These are phyloP conservation scores for Heliconius himera DNA, from an alignment of 1,140 invertebrate genomes.

Conservation along the genomic window DNA sequence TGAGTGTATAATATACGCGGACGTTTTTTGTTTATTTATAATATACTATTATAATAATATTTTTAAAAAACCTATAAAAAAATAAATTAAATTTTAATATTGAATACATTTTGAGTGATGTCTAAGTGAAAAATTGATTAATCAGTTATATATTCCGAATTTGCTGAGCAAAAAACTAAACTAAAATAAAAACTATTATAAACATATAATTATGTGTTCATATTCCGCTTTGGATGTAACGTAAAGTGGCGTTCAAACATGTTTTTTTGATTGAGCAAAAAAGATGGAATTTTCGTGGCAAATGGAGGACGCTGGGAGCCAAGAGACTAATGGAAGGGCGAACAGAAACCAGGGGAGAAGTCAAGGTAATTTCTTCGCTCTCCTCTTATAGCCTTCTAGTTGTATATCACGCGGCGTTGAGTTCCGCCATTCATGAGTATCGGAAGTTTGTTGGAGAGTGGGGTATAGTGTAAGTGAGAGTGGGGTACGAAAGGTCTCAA, in stretches of 20 bases:
- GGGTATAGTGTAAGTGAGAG: no score
- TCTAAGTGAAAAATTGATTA: neutral
- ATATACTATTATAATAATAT: neutral
- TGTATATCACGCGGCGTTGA: no score
- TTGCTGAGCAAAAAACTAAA: neutral
- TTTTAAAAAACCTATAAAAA: neutral
- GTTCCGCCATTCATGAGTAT: no score
- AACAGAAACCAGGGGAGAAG: slow-evolving; percentile 48
- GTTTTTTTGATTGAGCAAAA: slow-evolving; percentile 50
- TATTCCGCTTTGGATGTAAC: slow-evolving; percentile 63
- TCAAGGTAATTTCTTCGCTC: slow-evolving; percentile 44
- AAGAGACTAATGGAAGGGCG: slow-evolving; percentile 48
- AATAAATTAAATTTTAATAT: neutral
- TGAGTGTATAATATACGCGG: slow-evolving; percentile 64
- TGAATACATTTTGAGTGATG: neutral
- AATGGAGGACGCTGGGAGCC: slow-evolving; percentile 62
- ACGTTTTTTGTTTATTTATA: slow-evolving; percentile 48
- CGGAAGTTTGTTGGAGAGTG: no score
- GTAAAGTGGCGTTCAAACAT: slow-evolving; percentile 46
- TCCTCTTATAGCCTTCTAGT: neutral
- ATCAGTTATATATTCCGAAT: neutral
- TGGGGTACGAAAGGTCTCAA: no score
- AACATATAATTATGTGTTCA: slow-evolving; percentile 30
- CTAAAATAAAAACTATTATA: neutral
- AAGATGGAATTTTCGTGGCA: slow-evolving; percentile 76